phyloP scores from a whole-genome alignment of 64 coral and sea anemone genomes.

The Actinia equina region DNA sequence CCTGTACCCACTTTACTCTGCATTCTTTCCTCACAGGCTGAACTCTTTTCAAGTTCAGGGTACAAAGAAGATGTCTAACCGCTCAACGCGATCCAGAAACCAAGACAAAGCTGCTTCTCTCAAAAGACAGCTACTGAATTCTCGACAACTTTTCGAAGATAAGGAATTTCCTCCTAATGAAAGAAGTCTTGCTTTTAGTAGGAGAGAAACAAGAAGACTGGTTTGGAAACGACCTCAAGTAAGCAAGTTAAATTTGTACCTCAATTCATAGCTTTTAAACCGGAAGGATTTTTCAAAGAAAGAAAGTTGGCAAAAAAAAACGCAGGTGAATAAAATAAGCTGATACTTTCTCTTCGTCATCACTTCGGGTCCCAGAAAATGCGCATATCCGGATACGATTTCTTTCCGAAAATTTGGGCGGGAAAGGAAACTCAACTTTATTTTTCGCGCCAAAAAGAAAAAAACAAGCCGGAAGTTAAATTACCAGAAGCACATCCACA shows the following conservation, averaged over 20 bases:
- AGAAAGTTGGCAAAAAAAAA: too few relatives aligned
- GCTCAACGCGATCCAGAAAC: background rate
- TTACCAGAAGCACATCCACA: too few relatives aligned
- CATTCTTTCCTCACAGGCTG: background rate
- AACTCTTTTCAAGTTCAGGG: background rate
- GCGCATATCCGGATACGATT: too few relatives aligned
- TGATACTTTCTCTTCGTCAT: background rate
- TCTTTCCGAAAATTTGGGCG: too few relatives aligned
- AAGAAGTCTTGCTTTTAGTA: slow-evolving; percentile 33
- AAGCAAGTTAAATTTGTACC: background rate
- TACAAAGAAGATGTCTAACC: background rate
- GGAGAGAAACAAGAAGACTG: slow-evolving; percentile 17
- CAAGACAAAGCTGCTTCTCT: slow-evolving; percentile 12
- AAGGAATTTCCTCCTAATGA: slow-evolving; percentile 51
- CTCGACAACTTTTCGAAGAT: slow-evolving; percentile 31
- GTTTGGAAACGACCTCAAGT: slow-evolving; percentile 59
- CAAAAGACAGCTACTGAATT: slow-evolving; percentile 30
- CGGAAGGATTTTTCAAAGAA: background rate
- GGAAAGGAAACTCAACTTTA: too few relatives aligned
- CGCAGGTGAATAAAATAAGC: background rate
- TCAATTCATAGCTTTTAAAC: background rate
- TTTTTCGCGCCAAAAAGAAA: too few relatives aligned
- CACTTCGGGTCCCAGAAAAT: background rate
- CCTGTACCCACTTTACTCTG: too few relatives aligned
- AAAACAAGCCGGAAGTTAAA: background rate